Conservation (phyloP, 37 sponge, comb jelly and placozoan species). For the Corticium candelabrum region DNA sequence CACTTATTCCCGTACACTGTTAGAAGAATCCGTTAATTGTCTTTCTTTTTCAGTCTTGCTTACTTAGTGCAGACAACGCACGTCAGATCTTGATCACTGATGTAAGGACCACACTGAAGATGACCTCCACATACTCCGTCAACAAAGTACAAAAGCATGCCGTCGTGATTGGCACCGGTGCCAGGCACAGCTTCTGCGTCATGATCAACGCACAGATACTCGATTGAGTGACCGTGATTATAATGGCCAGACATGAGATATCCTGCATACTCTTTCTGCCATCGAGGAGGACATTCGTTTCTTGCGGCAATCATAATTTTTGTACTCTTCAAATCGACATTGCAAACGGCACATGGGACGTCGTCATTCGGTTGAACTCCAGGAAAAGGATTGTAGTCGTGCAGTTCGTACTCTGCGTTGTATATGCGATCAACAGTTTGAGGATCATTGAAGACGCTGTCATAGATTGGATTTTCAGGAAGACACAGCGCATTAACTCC, state of each 20-base stretch:
- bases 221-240: neutral
- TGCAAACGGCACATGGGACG: neutral
- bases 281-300: neutral
- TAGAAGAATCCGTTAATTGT: too few species aligned
- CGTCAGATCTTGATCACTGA: neutral
- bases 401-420: slow-evolving; percentile 1
- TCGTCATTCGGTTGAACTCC: neutral
- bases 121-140: neutral
- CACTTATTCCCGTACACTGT: too few species aligned
- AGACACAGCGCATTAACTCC: slow-evolving; percentile 11
- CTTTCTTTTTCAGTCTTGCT: too few species aligned
- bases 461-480: slow-evolving; percentile 11
- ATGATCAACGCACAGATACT: neutral
- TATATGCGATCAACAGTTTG: neutral
- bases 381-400: neutral
- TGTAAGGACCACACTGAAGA: neutral
- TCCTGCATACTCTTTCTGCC: neutral
- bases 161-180: neutral
- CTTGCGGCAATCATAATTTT: neutral
- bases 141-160: neutral
- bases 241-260: neutral
- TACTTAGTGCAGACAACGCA: neutral
- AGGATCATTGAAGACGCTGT: neutral
- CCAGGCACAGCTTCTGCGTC: neutral
- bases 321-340: neutral